These are phyloP conservation scores for Dendrolimus kikuchii DNA, from an alignment of 1,140 invertebrate species.

Conservation along the genomic window DNA sequence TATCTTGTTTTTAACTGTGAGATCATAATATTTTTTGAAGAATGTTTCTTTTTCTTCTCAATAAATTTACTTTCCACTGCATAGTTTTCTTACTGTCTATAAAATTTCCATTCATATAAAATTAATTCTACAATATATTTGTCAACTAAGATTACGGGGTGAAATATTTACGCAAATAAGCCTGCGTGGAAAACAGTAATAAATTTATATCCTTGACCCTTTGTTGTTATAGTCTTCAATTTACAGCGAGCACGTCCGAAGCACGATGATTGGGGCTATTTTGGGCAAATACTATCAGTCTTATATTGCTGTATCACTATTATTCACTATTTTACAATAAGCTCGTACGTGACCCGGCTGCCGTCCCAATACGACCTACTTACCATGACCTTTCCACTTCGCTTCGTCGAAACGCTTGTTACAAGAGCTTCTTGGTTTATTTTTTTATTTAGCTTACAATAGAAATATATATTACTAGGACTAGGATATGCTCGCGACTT, in stretches of 20 bases:
- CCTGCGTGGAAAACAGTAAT: too few species aligned
- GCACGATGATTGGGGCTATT: conserved; percentile 29
- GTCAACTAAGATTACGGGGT: too few species aligned
- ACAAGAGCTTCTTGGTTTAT: conserved; percentile 23
- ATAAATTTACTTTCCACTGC: too few species aligned
- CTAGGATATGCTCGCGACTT: neutral
- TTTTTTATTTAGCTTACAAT: conserved; percentile 6
- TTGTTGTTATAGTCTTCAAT: conserved; percentile 6
- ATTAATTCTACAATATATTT: too few species aligned
- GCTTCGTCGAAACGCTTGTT: conserved; percentile 20
- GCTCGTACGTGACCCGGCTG: conserved; percentile 30
- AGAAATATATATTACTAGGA: neutral
- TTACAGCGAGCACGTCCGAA: conserved; percentile 22
- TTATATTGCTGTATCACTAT: conserved; percentile 10
- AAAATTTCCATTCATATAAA: too few species aligned
- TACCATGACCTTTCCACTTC: conserved; percentile 27
- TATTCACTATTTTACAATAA: conserved; percentile 34
- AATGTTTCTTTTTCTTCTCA: too few species aligned
- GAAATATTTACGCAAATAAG: too few species aligned
- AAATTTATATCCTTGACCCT: conserved; percentile 30
- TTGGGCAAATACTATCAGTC: conserved; percentile 26
- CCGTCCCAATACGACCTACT: conserved; percentile 28
- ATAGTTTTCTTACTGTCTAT: too few species aligned
- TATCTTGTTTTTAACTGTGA: too few species aligned
- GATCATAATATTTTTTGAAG: too few species aligned